Evolutionary conservation across 2,113 vertebrate species (phyloP).

Genomic region (Chloropsis hardwickii): DNA sequence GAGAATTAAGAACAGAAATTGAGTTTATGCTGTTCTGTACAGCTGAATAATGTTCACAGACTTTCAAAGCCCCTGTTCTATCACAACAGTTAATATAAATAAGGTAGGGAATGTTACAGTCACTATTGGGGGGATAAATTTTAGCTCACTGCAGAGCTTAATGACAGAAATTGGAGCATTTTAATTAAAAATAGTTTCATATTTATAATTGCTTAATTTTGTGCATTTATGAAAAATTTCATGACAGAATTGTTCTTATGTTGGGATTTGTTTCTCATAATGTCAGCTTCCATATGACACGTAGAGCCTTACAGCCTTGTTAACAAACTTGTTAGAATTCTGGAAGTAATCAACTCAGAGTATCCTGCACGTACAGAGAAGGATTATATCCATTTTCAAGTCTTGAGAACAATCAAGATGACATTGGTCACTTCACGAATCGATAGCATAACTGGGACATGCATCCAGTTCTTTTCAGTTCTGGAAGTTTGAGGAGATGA

Average conservation of each 20-base stretch:
- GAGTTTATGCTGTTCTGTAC: not conserved
- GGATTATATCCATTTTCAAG: not conserved
- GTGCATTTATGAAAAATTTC: not conserved
- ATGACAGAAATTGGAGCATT: not conserved
- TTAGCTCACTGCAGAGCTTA: not conserved
- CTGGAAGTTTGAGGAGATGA: not conserved
- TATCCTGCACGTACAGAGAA: not conserved
- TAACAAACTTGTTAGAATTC: not conserved
- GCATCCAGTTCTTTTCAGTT: not conserved
- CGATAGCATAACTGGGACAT: accelerated
- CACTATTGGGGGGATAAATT: not conserved
- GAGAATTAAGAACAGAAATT: not conserved
- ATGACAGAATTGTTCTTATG: not conserved
- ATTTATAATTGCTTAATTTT: not conserved
- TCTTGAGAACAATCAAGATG: not conserved
- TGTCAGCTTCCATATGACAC: not conserved
- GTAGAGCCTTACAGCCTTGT: not conserved
- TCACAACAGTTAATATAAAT: not conserved
- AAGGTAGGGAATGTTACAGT: not conserved
- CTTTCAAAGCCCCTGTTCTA: not conserved
- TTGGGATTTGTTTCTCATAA: not conserved
- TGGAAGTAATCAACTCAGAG: not conserved
- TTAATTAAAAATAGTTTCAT: not conserved
- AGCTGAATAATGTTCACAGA: not conserved
- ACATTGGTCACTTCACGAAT: not conserved